Conservation (phyloP, 35 echinoderm and acorn worm genomes). For the Patiria miniata region DNA sequence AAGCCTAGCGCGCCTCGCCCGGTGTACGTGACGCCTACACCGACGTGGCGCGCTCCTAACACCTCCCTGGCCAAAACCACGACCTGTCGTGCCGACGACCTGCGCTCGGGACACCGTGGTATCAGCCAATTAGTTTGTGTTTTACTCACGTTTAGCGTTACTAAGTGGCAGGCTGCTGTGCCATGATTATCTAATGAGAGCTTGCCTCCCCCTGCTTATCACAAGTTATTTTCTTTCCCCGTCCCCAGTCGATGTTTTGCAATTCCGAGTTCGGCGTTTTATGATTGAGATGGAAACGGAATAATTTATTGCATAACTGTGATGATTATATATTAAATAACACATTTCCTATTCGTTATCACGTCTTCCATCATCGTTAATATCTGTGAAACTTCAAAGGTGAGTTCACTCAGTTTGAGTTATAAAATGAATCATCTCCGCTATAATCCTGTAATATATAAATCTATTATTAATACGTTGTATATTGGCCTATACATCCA, state of each 20-base stretch:
- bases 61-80: not conserved
- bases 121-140: constrained; percentile 13
- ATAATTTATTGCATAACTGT: constrained; percentile 16
- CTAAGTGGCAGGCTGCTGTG: constrained; percentile 19
- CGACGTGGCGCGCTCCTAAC: not conserved
- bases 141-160: constrained; percentile 19
- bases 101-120: not conserved
- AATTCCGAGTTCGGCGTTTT: not conserved
- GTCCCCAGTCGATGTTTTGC: not conserved
- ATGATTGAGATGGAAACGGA: not conserved
- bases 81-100: not conserved
- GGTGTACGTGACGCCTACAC: constrained; percentile 15
- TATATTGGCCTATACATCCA: too few relatives aligned
- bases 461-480: too few relatives aligned
- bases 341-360: not conserved
- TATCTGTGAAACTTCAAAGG: too few relatives aligned
- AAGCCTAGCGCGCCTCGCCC: not conserved
- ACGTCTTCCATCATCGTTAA: not conserved
- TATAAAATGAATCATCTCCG: too few relatives aligned
- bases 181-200: constrained; percentile 9
- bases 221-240: not conserved
- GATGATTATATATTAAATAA: constrained; percentile 6
- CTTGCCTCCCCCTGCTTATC: not conserved
- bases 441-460: too few relatives aligned
- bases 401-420: too few relatives aligned